phyloP scores from a whole-genome alignment of 2,797 vertebrate genomes.

The Phaenicophaeus curvirostris region DNA sequence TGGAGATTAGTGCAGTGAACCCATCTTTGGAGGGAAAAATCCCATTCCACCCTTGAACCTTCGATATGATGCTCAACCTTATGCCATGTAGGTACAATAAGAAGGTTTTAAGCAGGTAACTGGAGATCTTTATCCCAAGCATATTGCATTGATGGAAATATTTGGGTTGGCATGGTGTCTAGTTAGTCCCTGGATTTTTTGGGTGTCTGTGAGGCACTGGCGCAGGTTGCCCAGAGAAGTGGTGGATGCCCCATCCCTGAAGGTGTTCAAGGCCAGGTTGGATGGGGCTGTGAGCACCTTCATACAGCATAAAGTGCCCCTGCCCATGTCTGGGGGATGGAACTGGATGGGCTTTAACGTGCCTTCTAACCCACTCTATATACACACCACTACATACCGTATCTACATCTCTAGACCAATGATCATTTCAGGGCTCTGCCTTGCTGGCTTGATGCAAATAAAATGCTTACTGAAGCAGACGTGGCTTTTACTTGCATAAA shows the following conservation, averaged over 20 bases:
- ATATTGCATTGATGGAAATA: neutral
- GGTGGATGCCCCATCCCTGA: no score
- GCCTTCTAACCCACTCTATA: no score
- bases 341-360: no score
- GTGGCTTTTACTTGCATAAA: neutral
- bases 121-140: neutral
- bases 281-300: no score
- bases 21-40: neutral
- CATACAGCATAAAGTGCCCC: no score
- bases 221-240: no score
- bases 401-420: neutral
- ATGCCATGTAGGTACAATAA: neutral
- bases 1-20: neutral
- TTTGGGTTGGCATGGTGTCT: neutral
- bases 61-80: fast-evolving
- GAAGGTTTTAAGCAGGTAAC: neutral
- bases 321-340: no score
- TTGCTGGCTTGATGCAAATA: neutral
- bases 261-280: no score
- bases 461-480: neutral
- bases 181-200: neutral
- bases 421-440: neutral
- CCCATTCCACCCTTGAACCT: neutral
- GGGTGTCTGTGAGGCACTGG: no score
- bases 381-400: no score